A percentile compares a stretch with the other conserved stretches of the same genome.
Evolutionary conservation across 2,797 vertebrate species (phyloP).

Genomic region (Synaphobranchus kaupii): DNA sequence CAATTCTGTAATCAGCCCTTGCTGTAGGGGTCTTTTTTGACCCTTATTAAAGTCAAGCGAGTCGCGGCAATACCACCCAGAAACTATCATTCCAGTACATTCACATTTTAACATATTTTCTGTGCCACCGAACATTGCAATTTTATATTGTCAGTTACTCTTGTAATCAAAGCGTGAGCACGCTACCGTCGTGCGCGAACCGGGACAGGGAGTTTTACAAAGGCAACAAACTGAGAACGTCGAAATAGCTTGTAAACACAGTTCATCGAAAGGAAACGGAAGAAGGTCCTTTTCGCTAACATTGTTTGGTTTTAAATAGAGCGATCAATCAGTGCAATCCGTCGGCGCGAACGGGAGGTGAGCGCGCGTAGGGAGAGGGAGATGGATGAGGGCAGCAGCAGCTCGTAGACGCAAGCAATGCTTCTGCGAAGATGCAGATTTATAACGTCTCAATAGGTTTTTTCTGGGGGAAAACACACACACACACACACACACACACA

Average conservation of each 20-base stretch:
- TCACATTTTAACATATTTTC: background rate
- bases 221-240: background rate
- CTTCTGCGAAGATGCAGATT: slow-evolving; percentile 40
- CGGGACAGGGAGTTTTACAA: background rate
- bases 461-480: slow-evolving; percentile 39
- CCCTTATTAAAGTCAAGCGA: background rate
- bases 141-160: background rate
- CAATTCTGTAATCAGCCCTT: background rate
- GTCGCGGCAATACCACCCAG: background rate
- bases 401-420: slow-evolving; percentile 46
- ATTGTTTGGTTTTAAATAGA: slow-evolving; percentile 23
- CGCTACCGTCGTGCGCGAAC: background rate
- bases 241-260: background rate
- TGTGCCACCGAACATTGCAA: background rate
- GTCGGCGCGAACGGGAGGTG: background rate
- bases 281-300: slow-evolving; percentile 15
- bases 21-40: background rate
- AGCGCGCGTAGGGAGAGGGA: slow-evolving; percentile 27
- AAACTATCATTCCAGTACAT: background rate
- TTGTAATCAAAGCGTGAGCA: background rate
- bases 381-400: slow-evolving; percentile 56
- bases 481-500: background rate
- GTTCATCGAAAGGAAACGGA: background rate
- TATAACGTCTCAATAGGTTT: slow-evolving; percentile 45
- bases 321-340: slow-evolving; percentile 21